Conservation (phyloP, 2,888 invertebrate genomes). For the Oxystoma pomonae region DNA sequence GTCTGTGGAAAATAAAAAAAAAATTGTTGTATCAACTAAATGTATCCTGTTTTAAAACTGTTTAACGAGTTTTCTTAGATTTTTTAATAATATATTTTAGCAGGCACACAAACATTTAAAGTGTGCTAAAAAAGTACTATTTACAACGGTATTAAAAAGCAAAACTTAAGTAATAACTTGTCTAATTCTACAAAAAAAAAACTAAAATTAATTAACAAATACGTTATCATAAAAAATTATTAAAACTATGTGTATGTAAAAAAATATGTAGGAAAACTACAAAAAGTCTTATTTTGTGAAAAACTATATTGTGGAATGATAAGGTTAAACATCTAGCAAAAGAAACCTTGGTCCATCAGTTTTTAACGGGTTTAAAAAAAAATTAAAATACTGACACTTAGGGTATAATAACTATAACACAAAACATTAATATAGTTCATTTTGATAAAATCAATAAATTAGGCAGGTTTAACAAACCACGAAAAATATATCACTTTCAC, state of each 20-base stretch:
- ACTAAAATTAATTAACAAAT: conserved; percentile 50
- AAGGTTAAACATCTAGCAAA: conserved; percentile 37
- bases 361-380: conserved; percentile 29
- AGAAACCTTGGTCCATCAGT: conserved; percentile 42
- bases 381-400: conserved; percentile 43
- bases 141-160: conserved; percentile 42
- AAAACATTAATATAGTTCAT: conserved; percentile 24
- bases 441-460: conserved; percentile 24
- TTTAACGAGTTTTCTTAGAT: conserved; percentile 32
- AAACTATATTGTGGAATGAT: conserved; percentile 46
- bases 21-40: conserved; percentile 36
- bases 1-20: conserved; percentile 35
- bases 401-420: conserved; percentile 22
- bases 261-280: conserved; percentile 48
- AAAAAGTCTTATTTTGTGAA: conserved; percentile 47
- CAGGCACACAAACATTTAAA: conserved; percentile 44
- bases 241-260: conserved; percentile 46
- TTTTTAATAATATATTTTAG: conserved; percentile 33
- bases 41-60: conserved; percentile 37
- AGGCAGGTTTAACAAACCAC: conserved; percentile 1
- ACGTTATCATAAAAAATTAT: conserved; percentile 43
- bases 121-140: conserved; percentile 45
- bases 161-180: conserved; percentile 44
- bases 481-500: conserved; percentile 7
- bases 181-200: conserved; percentile 29